phyloP scores from a whole-genome alignment of 2,113 vertebrate genomes.

The Clarias magur region DNA sequence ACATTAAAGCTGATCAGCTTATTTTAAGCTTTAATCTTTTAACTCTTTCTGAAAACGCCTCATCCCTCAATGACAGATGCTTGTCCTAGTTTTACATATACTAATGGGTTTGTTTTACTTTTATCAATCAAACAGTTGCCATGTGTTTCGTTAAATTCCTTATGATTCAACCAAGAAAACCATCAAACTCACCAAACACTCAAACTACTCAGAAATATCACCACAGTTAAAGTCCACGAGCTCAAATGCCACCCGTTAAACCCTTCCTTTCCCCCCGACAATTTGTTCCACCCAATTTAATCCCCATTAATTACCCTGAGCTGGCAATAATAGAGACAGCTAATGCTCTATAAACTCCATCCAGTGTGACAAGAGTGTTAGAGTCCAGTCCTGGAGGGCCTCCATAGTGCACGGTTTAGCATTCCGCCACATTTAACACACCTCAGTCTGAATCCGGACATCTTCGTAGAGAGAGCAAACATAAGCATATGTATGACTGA shows the following conservation, averaged over 20 bases:
- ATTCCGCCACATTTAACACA: background rate
- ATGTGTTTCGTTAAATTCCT: background rate
- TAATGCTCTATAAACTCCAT: slow-evolving; percentile 4
- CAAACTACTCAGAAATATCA: background rate
- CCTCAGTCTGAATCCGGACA: background rate
- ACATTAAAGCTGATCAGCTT: too few relatives aligned
- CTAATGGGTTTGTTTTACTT: too few relatives aligned
- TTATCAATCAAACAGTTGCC: too few relatives aligned
- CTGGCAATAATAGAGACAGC: slow-evolving; percentile 43
- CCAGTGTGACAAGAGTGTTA: background rate
- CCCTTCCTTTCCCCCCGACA: slow-evolving; percentile 5
- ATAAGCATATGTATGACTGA: background rate
- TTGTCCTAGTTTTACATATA: too few relatives aligned
- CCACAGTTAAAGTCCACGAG: background rate
- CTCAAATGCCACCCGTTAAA: slow-evolving; percentile 12
- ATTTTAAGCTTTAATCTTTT: too few relatives aligned
- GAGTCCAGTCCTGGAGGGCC: background rate
- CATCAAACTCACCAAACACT: background rate
- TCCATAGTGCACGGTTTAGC: background rate
- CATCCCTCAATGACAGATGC: too few relatives aligned
- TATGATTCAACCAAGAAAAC: background rate
- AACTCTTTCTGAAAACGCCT: too few relatives aligned
- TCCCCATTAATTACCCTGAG: slow-evolving; percentile 46
- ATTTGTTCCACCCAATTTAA: slow-evolving; percentile 45
- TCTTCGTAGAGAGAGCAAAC: background rate